A percentile compares a stretch with the other conserved stretches of the same genome.
phyloP scores from a whole-genome alignment of 2,888 invertebrate species.

The Antitype chi region DNA sequence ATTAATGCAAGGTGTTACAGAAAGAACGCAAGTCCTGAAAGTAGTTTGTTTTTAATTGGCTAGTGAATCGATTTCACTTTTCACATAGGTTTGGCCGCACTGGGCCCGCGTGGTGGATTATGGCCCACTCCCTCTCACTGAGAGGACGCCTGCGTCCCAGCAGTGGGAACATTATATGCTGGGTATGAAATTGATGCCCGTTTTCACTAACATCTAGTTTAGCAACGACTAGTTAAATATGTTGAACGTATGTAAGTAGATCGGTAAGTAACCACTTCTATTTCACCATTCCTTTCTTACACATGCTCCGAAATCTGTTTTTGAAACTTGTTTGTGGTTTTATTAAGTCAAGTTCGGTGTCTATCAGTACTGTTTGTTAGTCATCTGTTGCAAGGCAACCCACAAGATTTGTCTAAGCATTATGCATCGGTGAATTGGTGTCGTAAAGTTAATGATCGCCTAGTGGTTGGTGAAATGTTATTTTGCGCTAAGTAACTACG shows the following conservation, averaged over 20 bases:
- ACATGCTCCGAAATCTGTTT: not conserved
- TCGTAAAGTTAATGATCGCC: not conserved
- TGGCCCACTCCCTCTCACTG: no score
- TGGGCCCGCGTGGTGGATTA: no score
- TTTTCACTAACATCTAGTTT: not conserved
- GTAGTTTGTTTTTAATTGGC: no score
- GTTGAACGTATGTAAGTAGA: not conserved
- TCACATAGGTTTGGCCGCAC: no score
- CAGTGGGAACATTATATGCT: no score
- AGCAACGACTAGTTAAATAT: not conserved
- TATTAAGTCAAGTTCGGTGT: not conserved
- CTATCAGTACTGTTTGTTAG: not conserved
- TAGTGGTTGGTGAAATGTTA: not conserved
- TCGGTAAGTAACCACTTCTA: no score
- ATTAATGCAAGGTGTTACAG: no score
- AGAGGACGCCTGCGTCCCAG: no score
- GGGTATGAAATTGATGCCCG: no score
- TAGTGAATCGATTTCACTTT: no score
- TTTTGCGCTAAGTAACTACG: not conserved
- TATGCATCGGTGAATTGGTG: not conserved
- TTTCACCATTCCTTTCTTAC: not conserved
- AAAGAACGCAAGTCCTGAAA: no score
- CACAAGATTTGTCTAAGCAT: not conserved
- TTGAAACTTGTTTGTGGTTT: not conserved
- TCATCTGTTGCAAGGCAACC: not conserved